These are phyloP conservation scores for Aphelinus atriplicis DNA, from an alignment of 1,140 invertebrate genomes.

Conservation along the genomic window DNA sequence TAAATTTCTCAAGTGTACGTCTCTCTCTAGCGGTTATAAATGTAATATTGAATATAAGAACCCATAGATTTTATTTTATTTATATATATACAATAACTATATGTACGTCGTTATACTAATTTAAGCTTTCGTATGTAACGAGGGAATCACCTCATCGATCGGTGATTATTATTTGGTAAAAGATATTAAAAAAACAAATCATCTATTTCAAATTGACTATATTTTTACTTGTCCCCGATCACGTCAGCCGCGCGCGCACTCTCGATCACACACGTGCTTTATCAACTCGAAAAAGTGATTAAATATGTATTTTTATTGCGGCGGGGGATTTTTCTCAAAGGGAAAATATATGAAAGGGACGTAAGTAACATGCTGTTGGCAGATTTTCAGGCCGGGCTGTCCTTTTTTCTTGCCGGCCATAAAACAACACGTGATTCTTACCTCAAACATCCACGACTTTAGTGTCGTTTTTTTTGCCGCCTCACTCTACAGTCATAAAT, in stretches of 20 bases:
- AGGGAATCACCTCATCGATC: too few relatives aligned
- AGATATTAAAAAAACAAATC: too few relatives aligned
- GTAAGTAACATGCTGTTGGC: slow-evolving; percentile 33
- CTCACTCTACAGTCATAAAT: slow-evolving; percentile 17
- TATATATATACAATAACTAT: neutral
- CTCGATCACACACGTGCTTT: too few relatives aligned
- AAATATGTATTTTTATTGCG: too few relatives aligned
- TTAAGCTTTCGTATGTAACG: neutral
- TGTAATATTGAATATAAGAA: slow-evolving; percentile 14
- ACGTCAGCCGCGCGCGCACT: too few relatives aligned
- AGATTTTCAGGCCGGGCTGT: slow-evolving; percentile 26
- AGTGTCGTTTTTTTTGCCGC: slow-evolving; percentile 19
- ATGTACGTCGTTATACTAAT: slow-evolving; percentile 1
- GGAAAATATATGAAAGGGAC: slow-evolving; percentile 10
- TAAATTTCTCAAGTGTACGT: neutral
- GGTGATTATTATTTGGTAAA: too few relatives aligned
- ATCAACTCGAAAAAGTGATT: too few relatives aligned
- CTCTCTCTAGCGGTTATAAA: neutral
- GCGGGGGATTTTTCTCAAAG: slow-evolving; percentile 5
- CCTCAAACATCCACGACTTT: slow-evolving; percentile 16
- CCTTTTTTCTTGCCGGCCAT: slow-evolving; percentile 14
- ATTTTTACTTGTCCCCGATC: too few relatives aligned
- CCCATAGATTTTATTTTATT: neutral
- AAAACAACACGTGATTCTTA: slow-evolving; percentile 40
- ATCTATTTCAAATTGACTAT: too few relatives aligned